Evolutionary conservation across 2,888 invertebrate species (phyloP).

Genomic region (Eupithecia centaureata): DNA sequence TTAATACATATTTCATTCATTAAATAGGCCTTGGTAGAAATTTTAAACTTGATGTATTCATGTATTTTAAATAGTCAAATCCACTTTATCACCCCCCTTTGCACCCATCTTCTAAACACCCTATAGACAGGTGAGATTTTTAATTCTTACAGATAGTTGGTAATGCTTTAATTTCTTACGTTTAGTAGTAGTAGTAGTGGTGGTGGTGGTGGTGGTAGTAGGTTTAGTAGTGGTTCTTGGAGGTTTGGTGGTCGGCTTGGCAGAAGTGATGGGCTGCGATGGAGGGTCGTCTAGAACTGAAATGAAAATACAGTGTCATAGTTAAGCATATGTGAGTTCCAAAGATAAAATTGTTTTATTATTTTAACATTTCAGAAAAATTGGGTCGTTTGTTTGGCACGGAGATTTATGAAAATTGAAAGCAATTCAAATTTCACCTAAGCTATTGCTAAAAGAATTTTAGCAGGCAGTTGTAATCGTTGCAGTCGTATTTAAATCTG

Average conservation of each 20-base stretch:
- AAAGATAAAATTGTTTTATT: background rate
- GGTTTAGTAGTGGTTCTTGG: conserved; percentile 52
- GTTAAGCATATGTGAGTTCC: background rate
- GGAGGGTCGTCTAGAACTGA: conserved; percentile 37
- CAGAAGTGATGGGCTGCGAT: conserved; percentile 56
- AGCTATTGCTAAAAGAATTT: background rate
- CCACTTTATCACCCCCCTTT: too few species aligned
- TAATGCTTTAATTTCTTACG: conserved; percentile 38
- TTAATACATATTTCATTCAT: too few species aligned
- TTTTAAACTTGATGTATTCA: too few species aligned
- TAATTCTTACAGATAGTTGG: too few species aligned
- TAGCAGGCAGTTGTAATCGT: conserved; percentile 2
- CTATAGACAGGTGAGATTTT: too few species aligned
- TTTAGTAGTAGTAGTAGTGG: conserved; percentile 47
- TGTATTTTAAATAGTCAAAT: too few species aligned
- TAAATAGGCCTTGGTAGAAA: too few species aligned
- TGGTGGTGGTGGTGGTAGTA: background rate
- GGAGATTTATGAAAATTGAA: background rate
- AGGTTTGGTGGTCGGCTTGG: conserved; percentile 63
- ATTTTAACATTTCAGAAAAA: background rate
- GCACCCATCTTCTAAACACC: too few species aligned
- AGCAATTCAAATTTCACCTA: conserved; percentile 5
- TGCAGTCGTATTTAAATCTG: background rate
- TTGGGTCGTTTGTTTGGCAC: background rate
- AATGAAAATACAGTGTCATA: conserved; percentile 7